Conservation (phyloP, 2,113 vertebrate genomes). For the Embiotoca jacksoni region DNA sequence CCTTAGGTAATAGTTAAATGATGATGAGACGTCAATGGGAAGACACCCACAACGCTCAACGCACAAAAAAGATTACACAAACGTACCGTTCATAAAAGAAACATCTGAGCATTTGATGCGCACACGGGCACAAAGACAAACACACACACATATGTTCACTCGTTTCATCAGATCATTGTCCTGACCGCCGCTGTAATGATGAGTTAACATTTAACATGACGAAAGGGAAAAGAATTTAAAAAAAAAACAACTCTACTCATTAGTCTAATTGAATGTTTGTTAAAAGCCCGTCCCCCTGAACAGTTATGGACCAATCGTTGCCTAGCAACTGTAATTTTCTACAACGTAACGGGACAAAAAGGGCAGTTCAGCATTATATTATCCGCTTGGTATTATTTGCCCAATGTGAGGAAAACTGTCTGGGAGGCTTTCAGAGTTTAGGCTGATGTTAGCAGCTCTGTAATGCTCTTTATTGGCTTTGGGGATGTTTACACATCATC, state of each 20-base stretch:
- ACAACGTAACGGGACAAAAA: too few relatives aligned
- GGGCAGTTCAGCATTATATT: too few relatives aligned
- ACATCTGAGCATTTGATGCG: constrained; percentile 6
- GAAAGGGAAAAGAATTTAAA: constrained; percentile 12
- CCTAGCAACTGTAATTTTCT: neutral
- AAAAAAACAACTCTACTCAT: neutral
- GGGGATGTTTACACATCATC: too few relatives aligned
- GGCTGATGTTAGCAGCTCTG: too few relatives aligned
- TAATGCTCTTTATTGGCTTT: too few relatives aligned
- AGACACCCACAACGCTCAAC: constrained; percentile 25
- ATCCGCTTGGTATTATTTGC: neutral
- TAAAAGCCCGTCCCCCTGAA: neutral
- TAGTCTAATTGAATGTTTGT: constrained; percentile 20
- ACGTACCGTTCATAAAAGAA: neutral
- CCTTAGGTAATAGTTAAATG: constrained; percentile 58
- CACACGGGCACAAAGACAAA: constrained; percentile 7
- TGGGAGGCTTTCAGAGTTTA: neutral
- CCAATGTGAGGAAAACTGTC: neutral
- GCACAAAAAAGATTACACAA: constrained; percentile 6
- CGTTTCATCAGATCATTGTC: constrained; percentile 24
- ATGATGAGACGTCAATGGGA: constrained; percentile 61
- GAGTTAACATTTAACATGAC: constrained; percentile 19
- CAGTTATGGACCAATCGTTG: neutral
- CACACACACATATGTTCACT: constrained; percentile 9
- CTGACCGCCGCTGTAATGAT: constrained; percentile 22